Percentiles rank a stretch among this genome's conserved stretches.
phyloP scores from a whole-genome alignment of 2,888 invertebrate genomes.

The Diaprepes abbreviatus region DNA sequence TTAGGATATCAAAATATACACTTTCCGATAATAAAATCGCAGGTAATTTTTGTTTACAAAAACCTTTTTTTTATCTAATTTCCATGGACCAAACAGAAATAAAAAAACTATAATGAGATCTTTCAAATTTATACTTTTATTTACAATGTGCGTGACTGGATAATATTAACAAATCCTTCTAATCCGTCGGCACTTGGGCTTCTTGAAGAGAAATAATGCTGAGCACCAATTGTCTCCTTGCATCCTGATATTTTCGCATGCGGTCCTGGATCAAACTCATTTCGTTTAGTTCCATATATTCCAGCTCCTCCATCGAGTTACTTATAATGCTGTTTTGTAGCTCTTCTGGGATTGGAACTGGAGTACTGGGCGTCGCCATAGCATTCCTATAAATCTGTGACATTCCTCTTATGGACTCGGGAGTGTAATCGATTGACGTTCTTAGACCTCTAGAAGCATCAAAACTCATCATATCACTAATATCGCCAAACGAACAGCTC shows the following conservation, averaged over 20 bases:
- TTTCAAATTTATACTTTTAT: too few relatives aligned
- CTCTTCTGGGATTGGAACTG: slow-evolving; percentile 29
- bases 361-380: too few relatives aligned
- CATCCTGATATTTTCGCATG: slow-evolving; percentile 31
- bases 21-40: too few relatives aligned
- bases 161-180: background rate
- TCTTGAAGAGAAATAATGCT: slow-evolving; percentile 32
- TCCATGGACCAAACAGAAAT: too few relatives aligned
- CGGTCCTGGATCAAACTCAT: slow-evolving; percentile 20
- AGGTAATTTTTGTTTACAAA: too few relatives aligned
- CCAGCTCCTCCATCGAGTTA: slow-evolving; percentile 30
- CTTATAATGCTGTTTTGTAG: slow-evolving; percentile 19
- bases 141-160: too few relatives aligned
- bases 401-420: slow-evolving; percentile 13
- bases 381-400: background rate
- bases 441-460: background rate
- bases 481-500: slow-evolving; percentile 12
- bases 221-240: slow-evolving; percentile 34
- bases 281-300: slow-evolving; percentile 27
- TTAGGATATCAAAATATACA: too few relatives aligned
- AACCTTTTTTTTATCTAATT: too few relatives aligned
- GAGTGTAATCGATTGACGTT: background rate
- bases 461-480: slow-evolving; percentile 22
- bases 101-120: too few relatives aligned
- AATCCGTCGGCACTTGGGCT: background rate